Evolutionary conservation across 2,888 invertebrate genomes (phyloP).

Genomic region (Molanna angustata): DNA sequence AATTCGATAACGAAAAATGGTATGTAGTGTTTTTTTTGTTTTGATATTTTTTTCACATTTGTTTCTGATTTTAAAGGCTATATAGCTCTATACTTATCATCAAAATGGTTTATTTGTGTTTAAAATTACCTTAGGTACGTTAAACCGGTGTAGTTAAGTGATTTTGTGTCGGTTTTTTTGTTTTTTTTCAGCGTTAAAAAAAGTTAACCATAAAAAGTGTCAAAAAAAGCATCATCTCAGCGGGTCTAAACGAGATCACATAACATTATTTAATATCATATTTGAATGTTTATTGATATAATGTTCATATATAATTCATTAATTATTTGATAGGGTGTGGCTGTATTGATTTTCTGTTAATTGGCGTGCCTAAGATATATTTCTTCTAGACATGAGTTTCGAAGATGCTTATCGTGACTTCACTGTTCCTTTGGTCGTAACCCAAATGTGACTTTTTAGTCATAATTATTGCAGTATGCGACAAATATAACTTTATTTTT

Average conservation of each 20-base stretch:
- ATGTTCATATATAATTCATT: conserved; percentile 36
- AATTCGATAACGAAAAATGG: conserved; percentile 45
- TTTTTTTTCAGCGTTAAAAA: conserved; percentile 48
- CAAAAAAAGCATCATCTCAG: conserved; percentile 33
- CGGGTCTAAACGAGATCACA: conserved; percentile 3
- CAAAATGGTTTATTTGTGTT: conserved; percentile 2
- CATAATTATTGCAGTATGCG: not conserved
- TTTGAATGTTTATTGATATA: not conserved
- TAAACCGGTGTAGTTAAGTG: not conserved
- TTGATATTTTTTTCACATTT: conserved; percentile 59
- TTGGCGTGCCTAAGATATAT: conserved; percentile 2
- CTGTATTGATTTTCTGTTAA: conserved; percentile 56
- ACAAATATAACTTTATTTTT: not conserved
- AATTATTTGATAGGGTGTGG: conserved; percentile 57
- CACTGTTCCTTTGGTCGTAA: not conserved
- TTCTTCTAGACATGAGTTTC: conserved; percentile 1
- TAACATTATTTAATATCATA: conserved; percentile 3
- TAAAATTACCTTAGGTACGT: not conserved
- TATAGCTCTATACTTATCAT: conserved; percentile 4
- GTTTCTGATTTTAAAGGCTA: conserved; percentile 22
- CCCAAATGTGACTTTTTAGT: not conserved
- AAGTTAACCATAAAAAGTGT: conserved; percentile 53
- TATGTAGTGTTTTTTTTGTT: conserved; percentile 60
- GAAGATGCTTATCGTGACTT: not conserved
- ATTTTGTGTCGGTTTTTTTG: conserved; percentile 47